Percentiles rank a stretch among this genome's conserved stretches.
Evolutionary conservation across 2,113 vertebrate genomes (phyloP).

Genomic region (Salvator merianae): DNA sequence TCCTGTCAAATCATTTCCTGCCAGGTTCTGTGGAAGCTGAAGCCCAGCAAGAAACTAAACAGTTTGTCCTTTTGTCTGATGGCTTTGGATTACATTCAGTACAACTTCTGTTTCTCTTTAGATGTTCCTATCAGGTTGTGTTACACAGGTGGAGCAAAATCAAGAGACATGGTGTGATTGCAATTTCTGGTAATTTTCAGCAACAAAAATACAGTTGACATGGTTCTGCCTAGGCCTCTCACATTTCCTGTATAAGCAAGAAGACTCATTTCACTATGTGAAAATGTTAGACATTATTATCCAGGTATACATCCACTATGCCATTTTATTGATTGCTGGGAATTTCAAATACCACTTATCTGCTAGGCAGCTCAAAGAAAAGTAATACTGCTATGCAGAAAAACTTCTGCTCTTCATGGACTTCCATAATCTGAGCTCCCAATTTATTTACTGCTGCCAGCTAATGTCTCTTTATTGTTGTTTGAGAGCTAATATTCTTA

Average conservation of each 20-base stretch:
- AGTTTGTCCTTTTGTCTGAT: neutral
- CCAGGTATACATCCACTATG: neutral
- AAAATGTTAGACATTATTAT: neutral
- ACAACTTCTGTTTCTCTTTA: neutral
- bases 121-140: neutral
- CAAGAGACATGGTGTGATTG: neutral
- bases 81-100: accelerated
- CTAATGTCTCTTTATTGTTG: accelerated
- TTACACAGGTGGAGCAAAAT: neutral
- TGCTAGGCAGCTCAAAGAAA: constrained; percentile 15
- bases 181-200: constrained; percentile 2
- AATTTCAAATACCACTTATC: neutral
- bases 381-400: neutral
- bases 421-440: neutral
- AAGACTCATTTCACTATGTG: constrained; percentile 4
- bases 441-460: neutral
- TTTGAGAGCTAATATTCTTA: accelerated
- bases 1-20: constrained; percentile 29
- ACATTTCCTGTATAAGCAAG: neutral
- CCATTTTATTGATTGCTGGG: neutral
- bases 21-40: neutral
- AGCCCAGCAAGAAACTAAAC: accelerated
- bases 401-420: neutral
- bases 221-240: neutral
- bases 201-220: neutral